Percentiles rank a stretch among this genome's conserved stretches.
phyloP scores from a whole-genome alignment of 2,113 vertebrate genomes.

The Butorides virescens region DNA sequence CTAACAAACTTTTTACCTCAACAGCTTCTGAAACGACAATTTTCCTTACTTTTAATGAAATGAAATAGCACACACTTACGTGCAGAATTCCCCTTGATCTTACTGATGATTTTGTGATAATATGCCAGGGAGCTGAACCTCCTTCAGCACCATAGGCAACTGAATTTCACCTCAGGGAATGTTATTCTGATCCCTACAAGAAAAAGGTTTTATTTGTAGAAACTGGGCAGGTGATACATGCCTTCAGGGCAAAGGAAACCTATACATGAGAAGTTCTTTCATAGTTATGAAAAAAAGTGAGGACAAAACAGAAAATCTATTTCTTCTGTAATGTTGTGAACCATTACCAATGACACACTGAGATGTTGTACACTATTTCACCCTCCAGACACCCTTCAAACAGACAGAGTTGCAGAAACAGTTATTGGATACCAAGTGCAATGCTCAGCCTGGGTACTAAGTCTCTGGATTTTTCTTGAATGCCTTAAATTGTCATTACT shows the following conservation, averaged over 20 bases:
- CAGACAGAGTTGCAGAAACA: not conserved
- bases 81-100: slow-evolving; percentile 5
- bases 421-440: not conserved
- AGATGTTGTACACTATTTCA: not conserved
- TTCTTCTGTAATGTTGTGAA: not conserved
- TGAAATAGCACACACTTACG: not conserved
- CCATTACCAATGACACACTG: not conserved
- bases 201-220: not conserved
- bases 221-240: not conserved
- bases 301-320: not conserved
- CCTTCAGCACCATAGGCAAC: not conserved
- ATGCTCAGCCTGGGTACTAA: not conserved
- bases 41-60: slow-evolving; percentile 18
- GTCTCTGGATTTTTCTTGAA: not conserved
- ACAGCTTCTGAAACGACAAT: not conserved
- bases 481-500: not conserved
- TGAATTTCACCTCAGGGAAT: slow-evolving; percentile 14
- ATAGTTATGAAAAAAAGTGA: not conserved
- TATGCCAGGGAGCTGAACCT: not conserved
- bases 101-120: slow-evolving; percentile 23
- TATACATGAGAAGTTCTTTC: not conserved
- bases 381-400: not conserved
- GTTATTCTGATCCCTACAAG: not conserved
- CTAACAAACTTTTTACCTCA: not conserved
- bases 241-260: slow-evolving; percentile 5